These are phyloP conservation scores for Himalopsyche japonica DNA, from an alignment of 2,888 invertebrate genomes.

Conservation along the genomic window DNA sequence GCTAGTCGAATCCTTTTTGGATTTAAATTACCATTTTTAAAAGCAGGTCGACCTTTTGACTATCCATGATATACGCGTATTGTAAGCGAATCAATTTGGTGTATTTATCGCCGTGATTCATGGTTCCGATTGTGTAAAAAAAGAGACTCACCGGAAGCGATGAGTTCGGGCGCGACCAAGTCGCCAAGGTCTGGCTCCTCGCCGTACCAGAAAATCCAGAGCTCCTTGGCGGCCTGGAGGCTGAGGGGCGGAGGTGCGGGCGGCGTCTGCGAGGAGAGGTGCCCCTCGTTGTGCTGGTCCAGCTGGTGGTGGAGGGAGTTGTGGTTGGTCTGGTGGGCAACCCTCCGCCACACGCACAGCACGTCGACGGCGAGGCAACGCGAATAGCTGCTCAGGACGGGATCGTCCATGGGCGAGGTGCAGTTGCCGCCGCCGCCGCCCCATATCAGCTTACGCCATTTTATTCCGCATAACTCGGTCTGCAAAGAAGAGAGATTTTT, in stretches of 20 bases:
- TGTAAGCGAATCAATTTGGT: too few relatives aligned
- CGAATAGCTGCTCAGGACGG: slow-evolving; percentile 87
- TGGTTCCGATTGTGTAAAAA: background rate
- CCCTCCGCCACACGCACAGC: slow-evolving; percentile 97
- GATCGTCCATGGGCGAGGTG: slow-evolving; percentile 84
- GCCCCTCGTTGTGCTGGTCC: slow-evolving; percentile 55
- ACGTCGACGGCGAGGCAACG: slow-evolving; percentile 92
- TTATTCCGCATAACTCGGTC: slow-evolving; percentile 99
- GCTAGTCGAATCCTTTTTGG: too few relatives aligned
- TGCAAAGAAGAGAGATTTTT: slow-evolving; percentile 54
- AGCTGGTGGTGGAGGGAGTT: slow-evolving; percentile 65
- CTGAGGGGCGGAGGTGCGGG: slow-evolving; percentile 74
- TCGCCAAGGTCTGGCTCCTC: slow-evolving; percentile 90
- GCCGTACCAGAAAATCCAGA: slow-evolving; percentile 99
- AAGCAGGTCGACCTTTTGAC: too few relatives aligned
- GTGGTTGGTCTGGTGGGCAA: slow-evolving; percentile 60
- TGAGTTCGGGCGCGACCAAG: slow-evolving; percentile 82
- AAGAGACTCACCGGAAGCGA: slow-evolving; percentile 77
- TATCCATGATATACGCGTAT: too few relatives aligned
- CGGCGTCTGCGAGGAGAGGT: slow-evolving; percentile 43
- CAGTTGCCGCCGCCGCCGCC: slow-evolving; percentile 60
- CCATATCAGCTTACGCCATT: slow-evolving; percentile 96
- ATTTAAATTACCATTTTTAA: too few relatives aligned
- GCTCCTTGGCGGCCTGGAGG: slow-evolving; percentile 88
- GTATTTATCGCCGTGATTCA: too few relatives aligned